A percentile compares a stretch with the other conserved stretches of the same genome.
phyloP scores from a whole-genome alignment of 2,797 vertebrate species.

The Acestrorhynchus altus region DNA sequence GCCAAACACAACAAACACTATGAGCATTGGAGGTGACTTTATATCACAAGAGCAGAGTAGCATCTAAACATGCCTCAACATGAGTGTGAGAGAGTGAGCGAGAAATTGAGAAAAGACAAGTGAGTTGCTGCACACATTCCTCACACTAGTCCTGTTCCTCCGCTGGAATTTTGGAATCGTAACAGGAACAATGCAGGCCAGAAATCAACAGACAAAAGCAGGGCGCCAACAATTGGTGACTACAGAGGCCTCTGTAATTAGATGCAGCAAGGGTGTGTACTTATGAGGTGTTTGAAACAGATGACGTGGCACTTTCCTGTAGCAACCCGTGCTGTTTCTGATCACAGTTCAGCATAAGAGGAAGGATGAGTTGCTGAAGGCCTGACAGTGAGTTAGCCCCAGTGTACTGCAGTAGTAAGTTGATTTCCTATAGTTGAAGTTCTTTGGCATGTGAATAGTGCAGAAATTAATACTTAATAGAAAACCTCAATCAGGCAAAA shows the following conservation, averaged over 20 bases:
- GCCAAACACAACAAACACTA: slow-evolving; percentile 14
- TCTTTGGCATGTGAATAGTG: neutral
- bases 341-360: too few species aligned
- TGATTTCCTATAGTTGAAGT: neutral
- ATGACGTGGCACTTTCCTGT: neutral
- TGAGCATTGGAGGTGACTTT: neutral
- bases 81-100: neutral
- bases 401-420: neutral
- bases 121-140: slow-evolving; percentile 24
- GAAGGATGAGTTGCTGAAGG: too few species aligned
- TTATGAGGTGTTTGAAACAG: neutral
- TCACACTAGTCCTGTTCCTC: neutral
- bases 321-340: neutral
- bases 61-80: slow-evolving; percentile 24
- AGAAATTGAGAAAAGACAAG: neutral
- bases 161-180: neutral
- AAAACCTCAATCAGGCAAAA: neutral
- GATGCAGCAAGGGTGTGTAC: neutral
- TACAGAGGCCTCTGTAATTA: slow-evolving; percentile 7
- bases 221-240: neutral
- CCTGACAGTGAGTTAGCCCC: too few species aligned
- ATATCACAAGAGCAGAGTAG: slow-evolving; percentile 1
- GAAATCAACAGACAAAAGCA: neutral
- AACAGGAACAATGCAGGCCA: slow-evolving; percentile 13
- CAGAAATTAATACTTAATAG: neutral